Evolutionary conservation across 1,140 invertebrate genomes (phyloP).

Genomic region (Platyura marginata): DNA sequence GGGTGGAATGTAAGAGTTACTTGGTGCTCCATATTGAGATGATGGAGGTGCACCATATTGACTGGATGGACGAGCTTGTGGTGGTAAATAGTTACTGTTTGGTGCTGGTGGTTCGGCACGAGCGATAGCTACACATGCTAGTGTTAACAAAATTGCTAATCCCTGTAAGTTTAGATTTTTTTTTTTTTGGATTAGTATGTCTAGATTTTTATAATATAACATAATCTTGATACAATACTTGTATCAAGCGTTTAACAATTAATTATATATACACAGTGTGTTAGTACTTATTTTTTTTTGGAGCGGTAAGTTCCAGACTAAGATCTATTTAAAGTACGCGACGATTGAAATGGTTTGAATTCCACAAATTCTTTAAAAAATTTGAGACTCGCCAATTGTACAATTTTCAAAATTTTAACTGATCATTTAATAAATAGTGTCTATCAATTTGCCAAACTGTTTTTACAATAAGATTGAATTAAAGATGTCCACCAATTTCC

Average conservation of each 20-base stretch:
- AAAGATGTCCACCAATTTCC: too few species aligned
- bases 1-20: neutral
- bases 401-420: too few species aligned
- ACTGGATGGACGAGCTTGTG: conserved; percentile 14
- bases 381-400: too few species aligned
- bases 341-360: too few species aligned
- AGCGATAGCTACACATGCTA: neutral
- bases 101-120: conserved; percentile 23
- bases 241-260: neutral
- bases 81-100: conserved; percentile 24
- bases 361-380: too few species aligned
- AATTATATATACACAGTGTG: neutral
- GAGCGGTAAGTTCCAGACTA: too few species aligned
- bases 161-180: neutral
- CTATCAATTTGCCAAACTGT: too few species aligned
- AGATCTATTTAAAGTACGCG: too few species aligned
- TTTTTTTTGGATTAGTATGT: neutral
- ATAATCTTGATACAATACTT: neutral
- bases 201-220: neutral
- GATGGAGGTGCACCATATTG: conserved; percentile 10
- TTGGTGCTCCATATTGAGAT: neutral
- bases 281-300: too few species aligned
- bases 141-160: neutral
- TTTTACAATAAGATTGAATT: too few species aligned
- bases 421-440: too few species aligned